A percentile compares a stretch with the other conserved stretches of the same genome.
Evolutionary conservation across 2,888 invertebrate species (phyloP).

Genomic region (Chaetoderma sp.): DNA sequence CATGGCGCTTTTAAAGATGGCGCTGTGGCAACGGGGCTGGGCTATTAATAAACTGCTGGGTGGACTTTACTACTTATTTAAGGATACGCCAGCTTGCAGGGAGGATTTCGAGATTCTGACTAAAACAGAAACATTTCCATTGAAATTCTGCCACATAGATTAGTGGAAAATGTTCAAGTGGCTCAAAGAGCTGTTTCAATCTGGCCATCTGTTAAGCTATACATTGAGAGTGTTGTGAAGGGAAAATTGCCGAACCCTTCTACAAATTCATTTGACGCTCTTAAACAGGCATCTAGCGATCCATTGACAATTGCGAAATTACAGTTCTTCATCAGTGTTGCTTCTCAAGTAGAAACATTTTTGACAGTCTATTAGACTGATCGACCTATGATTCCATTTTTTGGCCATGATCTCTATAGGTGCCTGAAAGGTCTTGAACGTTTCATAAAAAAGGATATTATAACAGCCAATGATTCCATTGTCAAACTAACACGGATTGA

Average conservation of each 20-base stretch:
- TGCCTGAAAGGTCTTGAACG: not conserved
- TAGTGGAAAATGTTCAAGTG: slow-evolving; percentile 22
- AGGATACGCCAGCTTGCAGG: slow-evolving; percentile 19
- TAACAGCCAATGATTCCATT: too few species aligned
- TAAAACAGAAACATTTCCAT: not conserved
- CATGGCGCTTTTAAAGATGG: slow-evolving; percentile 54
- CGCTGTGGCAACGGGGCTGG: slow-evolving; percentile 38
- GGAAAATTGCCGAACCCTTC: slow-evolving; percentile 5
- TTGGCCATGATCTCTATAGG: not conserved
- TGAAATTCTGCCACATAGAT: slow-evolving; percentile 22
- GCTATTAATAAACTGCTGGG: not conserved
- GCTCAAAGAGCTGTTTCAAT: slow-evolving; percentile 16
- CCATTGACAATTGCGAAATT: not conserved
- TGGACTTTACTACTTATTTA: slow-evolving; percentile 10
- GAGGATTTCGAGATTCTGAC: slow-evolving; percentile 15
- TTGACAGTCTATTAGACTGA: slow-evolving; percentile 2
- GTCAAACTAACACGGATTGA: too few species aligned
- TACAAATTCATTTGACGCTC: not conserved
- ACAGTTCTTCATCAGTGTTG: not conserved
- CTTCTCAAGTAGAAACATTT: not conserved
- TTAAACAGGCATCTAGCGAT: not conserved
- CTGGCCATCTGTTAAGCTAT: not conserved
- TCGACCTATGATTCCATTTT: slow-evolving; percentile 1
- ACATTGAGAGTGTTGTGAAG: not conserved
- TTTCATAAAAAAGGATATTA: not conserved